Evolutionary conservation across 2,113 vertebrate genomes (phyloP).

Genomic region (Naja naja): DNA sequence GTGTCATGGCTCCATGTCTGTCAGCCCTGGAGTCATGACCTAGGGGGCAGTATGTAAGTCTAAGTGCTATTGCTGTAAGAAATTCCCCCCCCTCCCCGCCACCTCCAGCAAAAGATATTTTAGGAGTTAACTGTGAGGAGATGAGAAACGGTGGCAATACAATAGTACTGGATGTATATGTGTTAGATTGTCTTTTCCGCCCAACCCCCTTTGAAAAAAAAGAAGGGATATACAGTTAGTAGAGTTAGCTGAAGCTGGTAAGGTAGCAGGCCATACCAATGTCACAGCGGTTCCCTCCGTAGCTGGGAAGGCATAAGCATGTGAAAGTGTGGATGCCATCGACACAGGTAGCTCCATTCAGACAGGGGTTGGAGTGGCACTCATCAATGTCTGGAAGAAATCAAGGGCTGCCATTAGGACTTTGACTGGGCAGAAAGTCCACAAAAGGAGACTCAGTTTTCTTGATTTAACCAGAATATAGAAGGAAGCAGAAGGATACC

Average conservation of each 20-base stretch:
- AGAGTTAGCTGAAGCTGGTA: slow-evolving; percentile 88
- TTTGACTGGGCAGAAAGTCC: slow-evolving; percentile 51
- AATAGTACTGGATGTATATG: not conserved
- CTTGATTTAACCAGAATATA: not conserved
- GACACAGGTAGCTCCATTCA: slow-evolving; percentile 97
- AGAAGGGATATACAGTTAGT: slow-evolving; percentile 75
- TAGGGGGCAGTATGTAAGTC: not conserved
- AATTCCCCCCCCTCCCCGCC: no score
- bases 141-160: rapidly evolving
- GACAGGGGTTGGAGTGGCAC: slow-evolving; percentile 93
- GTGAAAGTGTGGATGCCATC: slow-evolving; percentile 90
- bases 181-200: not conserved
- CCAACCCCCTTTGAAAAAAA: not conserved
- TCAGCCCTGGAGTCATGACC: no score
- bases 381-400: slow-evolving; percentile 97
- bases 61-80: not conserved
- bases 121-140: not conserved
- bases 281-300: slow-evolving; percentile 94
- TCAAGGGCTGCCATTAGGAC: slow-evolving; percentile 84
- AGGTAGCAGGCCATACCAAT: slow-evolving; percentile 85
- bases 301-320: slow-evolving; percentile 99
- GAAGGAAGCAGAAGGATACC: not conserved
- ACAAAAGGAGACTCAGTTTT: slow-evolving; percentile 35
- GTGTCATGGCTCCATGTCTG: no score
- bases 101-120: not conserved